Evolutionary conservation across 2,888 invertebrate species (phyloP).

Genomic region (Pogonocherus hispidulus): DNA sequence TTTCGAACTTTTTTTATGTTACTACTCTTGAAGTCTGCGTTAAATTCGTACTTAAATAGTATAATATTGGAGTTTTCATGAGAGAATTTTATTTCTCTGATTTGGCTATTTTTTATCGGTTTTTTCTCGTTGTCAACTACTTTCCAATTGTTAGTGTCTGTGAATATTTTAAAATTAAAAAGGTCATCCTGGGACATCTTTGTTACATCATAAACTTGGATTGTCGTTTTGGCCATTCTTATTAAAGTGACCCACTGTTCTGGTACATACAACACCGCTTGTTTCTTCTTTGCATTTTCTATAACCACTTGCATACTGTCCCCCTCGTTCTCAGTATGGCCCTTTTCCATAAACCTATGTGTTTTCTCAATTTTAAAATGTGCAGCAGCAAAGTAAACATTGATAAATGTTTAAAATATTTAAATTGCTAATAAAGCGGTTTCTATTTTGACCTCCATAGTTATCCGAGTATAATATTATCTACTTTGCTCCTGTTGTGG

Average conservation of each 20-base stretch:
- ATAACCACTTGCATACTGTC: slow-evolving; percentile 43
- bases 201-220: slow-evolving; percentile 27
- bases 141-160: slow-evolving; percentile 10
- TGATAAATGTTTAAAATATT: too few species aligned
- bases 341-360: too few species aligned
- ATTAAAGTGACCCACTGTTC: slow-evolving; percentile 42
- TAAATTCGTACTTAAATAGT: neutral
- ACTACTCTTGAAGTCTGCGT: neutral
- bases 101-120: slow-evolving; percentile 9
- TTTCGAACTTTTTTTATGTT: neutral
- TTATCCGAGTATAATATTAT: slow-evolving; percentile 33
- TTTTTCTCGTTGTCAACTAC: neutral
- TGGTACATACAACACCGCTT: slow-evolving; percentile 34
- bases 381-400: too few species aligned
- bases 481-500: slow-evolving; percentile 29
- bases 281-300: slow-evolving; percentile 36
- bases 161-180: slow-evolving; percentile 28
- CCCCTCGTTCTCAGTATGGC: slow-evolving; percentile 43
- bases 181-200: slow-evolving; percentile 37
- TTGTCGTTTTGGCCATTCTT: slow-evolving; percentile 35
- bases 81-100: slow-evolving; percentile 1
- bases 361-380: too few species aligned
- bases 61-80: neutral
- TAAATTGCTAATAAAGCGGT: slow-evolving; percentile 34
- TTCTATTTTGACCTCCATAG: slow-evolving; percentile 38